Evolutionary conservation across 1,140 invertebrate genomes (phyloP).

Genomic region (Drosophila bifasciata): DNA sequence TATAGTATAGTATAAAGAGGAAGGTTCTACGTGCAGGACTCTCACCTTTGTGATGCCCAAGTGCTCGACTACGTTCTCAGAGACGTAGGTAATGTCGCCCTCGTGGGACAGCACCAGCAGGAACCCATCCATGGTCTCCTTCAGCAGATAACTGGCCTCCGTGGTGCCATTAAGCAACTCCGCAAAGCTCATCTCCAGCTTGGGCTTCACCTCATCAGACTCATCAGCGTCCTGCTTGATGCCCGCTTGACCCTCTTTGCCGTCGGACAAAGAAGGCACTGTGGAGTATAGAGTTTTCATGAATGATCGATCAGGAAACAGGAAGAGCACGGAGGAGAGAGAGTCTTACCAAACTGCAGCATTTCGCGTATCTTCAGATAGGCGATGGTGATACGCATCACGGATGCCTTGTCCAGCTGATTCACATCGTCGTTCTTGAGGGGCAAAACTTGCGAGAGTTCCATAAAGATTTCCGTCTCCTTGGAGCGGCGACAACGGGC

Average conservation of each 20-base stretch:
- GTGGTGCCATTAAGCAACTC: conserved; percentile 61
- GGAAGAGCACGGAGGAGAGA: conserved; percentile 38
- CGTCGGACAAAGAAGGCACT: conserved; percentile 51
- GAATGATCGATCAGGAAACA: conserved; percentile 38
- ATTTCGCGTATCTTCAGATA: conserved; percentile 94
- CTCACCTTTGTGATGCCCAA: conserved; percentile 94
- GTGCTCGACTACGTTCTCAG: conserved; percentile 95
- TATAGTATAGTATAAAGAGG: not conserved
- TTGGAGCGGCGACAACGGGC: conserved; percentile 95
- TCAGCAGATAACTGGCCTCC: conserved; percentile 64
- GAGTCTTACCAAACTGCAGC: conserved; percentile 90
- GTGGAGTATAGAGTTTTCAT: conserved; percentile 62
- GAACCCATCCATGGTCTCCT: conserved; percentile 93
- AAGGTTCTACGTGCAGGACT: accelerated
- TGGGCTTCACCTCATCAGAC: conserved; percentile 46
- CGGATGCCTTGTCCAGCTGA: conserved; percentile 97
- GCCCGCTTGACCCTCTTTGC: conserved; percentile 13
- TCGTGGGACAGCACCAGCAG: conserved; percentile 92
- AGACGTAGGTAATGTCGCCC: conserved; percentile 95
- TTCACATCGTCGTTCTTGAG: conserved; percentile 90
- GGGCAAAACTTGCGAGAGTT: conserved; percentile 93
- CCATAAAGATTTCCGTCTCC: conserved; percentile 97
- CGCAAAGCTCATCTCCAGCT: conserved; percentile 51
- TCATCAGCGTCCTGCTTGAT: conserved; percentile 41
- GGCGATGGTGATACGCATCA: conserved; percentile 96